Conservation (phyloP, 30 jellyfish, hydroid and myxozoan genomes). For the Catostylus mosaicus region DNA sequence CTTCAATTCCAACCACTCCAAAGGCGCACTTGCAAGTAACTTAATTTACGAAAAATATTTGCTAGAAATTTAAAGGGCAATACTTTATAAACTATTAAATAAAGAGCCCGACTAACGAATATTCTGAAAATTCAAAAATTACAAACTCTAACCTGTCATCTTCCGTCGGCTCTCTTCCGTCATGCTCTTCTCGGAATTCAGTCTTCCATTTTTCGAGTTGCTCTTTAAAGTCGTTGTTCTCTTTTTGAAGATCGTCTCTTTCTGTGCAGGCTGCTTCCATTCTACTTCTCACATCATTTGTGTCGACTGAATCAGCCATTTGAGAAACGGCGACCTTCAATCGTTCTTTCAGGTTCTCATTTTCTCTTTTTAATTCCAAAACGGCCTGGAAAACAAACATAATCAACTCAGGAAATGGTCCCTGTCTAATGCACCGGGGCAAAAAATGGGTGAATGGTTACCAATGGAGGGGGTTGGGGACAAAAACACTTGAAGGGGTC, state of each 20-base stretch:
- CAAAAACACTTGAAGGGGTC: too few species aligned
- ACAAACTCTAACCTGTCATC: conserved; percentile 70
- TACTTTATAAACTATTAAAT: too few species aligned
- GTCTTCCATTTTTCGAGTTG: conserved; percentile 69
- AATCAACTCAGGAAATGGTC: too few species aligned
- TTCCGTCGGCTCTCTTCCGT: conserved; percentile 80
- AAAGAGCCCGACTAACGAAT: too few species aligned
- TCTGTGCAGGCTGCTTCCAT: conserved; percentile 57
- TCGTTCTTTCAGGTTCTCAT: conserved; percentile 50
- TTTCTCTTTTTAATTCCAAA: conserved; percentile 44
- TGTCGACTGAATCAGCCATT: conserved; percentile 69
- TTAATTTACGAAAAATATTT: too few species aligned
- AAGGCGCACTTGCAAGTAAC: too few species aligned
- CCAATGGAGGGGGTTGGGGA: too few species aligned
- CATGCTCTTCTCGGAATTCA: conserved; percentile 52
- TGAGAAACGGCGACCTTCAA: conserved; percentile 60
- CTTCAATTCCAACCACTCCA: too few species aligned
- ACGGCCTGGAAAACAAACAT: conserved; percentile 45
- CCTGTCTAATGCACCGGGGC: too few species aligned
- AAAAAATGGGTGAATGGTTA: too few species aligned
- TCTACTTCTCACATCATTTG: conserved; percentile 45
- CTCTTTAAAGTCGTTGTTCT: conserved; percentile 54
- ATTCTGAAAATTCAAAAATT: too few species aligned
- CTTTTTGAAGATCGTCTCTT: conserved; percentile 44
- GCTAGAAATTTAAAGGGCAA: too few species aligned